Evolutionary conservation across 2,113 vertebrate species (phyloP).

Genomic region (Pardalotus punctatus): DNA sequence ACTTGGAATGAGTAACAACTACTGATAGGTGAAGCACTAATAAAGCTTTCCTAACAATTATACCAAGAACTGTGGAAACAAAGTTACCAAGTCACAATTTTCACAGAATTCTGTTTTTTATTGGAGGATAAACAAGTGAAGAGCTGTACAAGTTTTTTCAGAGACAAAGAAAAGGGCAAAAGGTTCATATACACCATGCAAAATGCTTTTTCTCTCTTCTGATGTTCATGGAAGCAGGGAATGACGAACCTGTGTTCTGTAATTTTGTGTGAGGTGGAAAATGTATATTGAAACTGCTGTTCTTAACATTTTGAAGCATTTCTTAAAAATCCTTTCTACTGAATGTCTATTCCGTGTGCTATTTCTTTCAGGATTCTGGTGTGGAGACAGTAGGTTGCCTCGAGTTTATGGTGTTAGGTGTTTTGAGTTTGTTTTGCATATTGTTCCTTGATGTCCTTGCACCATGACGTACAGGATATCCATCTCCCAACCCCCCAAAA

Average conservation of each 20-base stretch:
- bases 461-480: background rate
- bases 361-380: background rate
- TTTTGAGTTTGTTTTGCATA: background rate
- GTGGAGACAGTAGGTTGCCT: background rate
- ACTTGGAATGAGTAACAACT: background rate
- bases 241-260: background rate
- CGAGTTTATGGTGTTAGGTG: background rate
- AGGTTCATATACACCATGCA: background rate
- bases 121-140: background rate
- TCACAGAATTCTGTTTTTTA: background rate
- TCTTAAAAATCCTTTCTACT: background rate
- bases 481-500: fast-evolving
- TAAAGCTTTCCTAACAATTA: background rate
- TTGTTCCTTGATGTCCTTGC: background rate
- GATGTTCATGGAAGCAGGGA: background rate
- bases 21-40: background rate
- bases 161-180: background rate
- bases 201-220: background rate
- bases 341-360: background rate
- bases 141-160: background rate
- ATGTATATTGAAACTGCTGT: background rate
- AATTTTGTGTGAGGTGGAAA: background rate
- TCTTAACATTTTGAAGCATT: background rate
- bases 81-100: background rate
- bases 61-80: background rate